Conservation (phyloP, 2,888 invertebrate genomes). For the Argyresthia goedartella region DNA sequence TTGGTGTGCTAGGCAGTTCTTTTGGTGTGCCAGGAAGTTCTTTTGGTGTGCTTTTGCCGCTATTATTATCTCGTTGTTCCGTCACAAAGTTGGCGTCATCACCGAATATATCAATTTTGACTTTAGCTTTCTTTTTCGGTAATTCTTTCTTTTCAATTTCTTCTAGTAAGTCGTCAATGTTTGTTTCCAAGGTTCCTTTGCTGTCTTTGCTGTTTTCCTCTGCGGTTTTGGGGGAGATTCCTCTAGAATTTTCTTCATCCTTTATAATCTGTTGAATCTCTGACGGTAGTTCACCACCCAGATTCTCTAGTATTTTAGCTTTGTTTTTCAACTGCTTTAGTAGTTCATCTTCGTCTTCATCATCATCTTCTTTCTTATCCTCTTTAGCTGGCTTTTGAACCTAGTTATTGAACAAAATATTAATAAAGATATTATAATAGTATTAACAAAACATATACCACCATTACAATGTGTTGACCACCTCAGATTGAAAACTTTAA, state of each 20-base stretch:
- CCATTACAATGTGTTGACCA: slow-evolving; percentile 2
- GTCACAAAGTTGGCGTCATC: slow-evolving; percentile 11
- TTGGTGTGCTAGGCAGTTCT: slow-evolving; percentile 15
- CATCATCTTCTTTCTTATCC: slow-evolving; percentile 19
- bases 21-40: slow-evolving; percentile 24
- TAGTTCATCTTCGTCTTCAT: slow-evolving; percentile 44
- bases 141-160: slow-evolving; percentile 57
- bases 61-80: slow-evolving; percentile 16
- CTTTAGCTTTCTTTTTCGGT: slow-evolving; percentile 23
- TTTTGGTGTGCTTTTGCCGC: slow-evolving; percentile 30
- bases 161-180: slow-evolving; percentile 50
- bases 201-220: slow-evolving; percentile 23
- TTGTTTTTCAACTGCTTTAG: slow-evolving; percentile 56
- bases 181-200: slow-evolving; percentile 13
- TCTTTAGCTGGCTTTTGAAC: too few species aligned
- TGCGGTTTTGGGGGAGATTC: slow-evolving; percentile 24
- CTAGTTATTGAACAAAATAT: neutral
- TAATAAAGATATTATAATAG: neutral
- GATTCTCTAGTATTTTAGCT: slow-evolving; percentile 61
- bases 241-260: slow-evolving; percentile 32
- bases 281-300: slow-evolving; percentile 64
- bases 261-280: slow-evolving; percentile 57
- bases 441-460: neutral
- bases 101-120: slow-evolving; percentile 27
- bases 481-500: slow-evolving; percentile 69